phyloP scores from a whole-genome alignment of 2,113 vertebrate genomes.

The Rutilus rutilus region DNA sequence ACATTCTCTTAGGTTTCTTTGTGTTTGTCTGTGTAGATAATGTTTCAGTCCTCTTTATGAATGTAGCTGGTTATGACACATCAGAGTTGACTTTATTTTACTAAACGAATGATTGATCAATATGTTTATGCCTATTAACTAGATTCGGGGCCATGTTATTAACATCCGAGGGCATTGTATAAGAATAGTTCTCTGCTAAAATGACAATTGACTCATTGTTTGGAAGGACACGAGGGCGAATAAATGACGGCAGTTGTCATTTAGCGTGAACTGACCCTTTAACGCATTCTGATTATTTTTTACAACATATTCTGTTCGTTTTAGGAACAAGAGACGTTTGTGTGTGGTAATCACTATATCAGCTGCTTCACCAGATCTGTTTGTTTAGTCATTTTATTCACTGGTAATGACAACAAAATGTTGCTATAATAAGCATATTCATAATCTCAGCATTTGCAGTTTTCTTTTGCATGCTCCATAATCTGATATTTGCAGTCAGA shows the following conservation, averaged over 20 bases:
- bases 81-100: conserved; percentile 54
- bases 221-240: background rate
- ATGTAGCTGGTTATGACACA: conserved; percentile 41
- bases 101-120: conserved; percentile 32
- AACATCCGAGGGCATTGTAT: background rate
- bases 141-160: background rate
- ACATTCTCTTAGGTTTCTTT: conserved; percentile 18
- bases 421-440: conserved; percentile 52
- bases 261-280: conserved; percentile 13
- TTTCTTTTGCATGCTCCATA: conserved; percentile 76
- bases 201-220: background rate
- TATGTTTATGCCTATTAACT: conserved; percentile 37
- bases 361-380: conserved; percentile 22
- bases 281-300: conserved; percentile 34
- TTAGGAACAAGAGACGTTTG: conserved; percentile 40
- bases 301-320: conserved; percentile 45
- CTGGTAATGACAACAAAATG: conserved; percentile 39
- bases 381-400: conserved; percentile 51
- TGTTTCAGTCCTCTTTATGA: conserved; percentile 52
- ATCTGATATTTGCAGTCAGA: conserved; percentile 72
- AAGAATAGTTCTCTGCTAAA: background rate
- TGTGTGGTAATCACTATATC: conserved; percentile 15
- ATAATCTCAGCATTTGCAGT: conserved; percentile 33
- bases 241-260: background rate
- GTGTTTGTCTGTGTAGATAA: conserved; percentile 35